A percentile compares a stretch with the other conserved stretches of the same genome.
Evolutionary conservation across 2,113 vertebrate genomes (phyloP).

Genomic region (Ochotona princeps): DNA sequence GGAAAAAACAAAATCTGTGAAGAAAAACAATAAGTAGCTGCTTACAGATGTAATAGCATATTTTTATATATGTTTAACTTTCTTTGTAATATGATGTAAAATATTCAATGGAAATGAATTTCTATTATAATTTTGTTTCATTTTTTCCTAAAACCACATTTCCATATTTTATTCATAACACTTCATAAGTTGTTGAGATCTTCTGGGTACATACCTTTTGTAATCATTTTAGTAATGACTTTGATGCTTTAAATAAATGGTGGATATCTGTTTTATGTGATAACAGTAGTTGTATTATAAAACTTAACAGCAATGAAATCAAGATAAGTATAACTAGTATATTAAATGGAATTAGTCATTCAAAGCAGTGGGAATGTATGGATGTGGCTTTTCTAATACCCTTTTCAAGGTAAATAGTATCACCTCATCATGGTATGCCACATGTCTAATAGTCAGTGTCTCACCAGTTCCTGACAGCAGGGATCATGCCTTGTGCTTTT

Average conservation of each 20-base stretch:
- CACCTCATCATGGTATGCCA: background rate
- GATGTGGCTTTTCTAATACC: background rate
- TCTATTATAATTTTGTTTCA: background rate
- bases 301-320: background rate
- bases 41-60: conserved; percentile 37
- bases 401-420: background rate
- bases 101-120: conserved; percentile 8
- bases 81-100: conserved; percentile 17
- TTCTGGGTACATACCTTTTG: background rate
- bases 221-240: conserved; percentile 4
- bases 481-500: background rate
- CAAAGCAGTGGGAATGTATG: background rate
- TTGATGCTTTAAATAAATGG: background rate
- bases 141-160: background rate
- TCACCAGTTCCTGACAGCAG: background rate
- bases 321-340: background rate
- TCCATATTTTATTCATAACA: background rate
- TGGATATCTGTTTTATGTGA: background rate
- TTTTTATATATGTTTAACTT: conserved; percentile 31
- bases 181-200: background rate
- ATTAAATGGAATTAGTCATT: background rate
- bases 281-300: background rate
- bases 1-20: conserved; percentile 66
- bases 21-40: conserved; percentile 66
- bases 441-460: background rate